Base-by-base conservation (phyloP, 2,113 vertebrate genomes). In the Vidua chalybeata region DNA sequence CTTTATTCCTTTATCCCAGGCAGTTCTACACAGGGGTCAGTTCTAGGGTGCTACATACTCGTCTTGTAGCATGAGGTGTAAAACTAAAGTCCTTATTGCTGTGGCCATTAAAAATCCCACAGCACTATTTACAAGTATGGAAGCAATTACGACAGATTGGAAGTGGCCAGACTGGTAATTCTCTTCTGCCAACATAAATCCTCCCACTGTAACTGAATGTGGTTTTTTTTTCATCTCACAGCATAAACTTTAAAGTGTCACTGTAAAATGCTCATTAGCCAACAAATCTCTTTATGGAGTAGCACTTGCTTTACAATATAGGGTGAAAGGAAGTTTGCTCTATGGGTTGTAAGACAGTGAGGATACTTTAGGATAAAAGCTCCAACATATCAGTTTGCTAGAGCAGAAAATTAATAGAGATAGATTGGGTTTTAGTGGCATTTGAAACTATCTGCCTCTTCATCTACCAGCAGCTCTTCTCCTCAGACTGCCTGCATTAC, bases 201-300 rank as follows among this genome's bases (percentile, higher is more conserved):
- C 77, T 93, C n/a, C 37, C 8, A 43, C 62, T 91, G 73, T 72
- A 92, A 84, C 66, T 17, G 41, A 87, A 93, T 9, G 43, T 54
- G 46, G 39, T 85, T 84, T 77, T 85, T 81, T 89, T 90, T 88
- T 39, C 48, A 95, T 73, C 61, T 89, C 66, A 75, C 58, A 78
- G 94, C 83, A 93, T 92, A 90, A 96, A 91, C 85, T 95, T 92
- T 96, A 81, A 92, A 96, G 68, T 72, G 59, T 66, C 69, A 64
- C 88, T 88, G 85, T 95, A 97, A 97, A 97, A 92, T 58, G 75
- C 86, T 96, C 80, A 78, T 95, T 84, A 94, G 83, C 69, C 74
- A 87, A 86, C 61, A 67, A 67, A 56, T 46, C 75, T 45, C 80
- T 94, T 89, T 81, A 93, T 75, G 52, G 64, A 92, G 55, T 52